Evolutionary conservation across 2,113 vertebrate species (phyloP).

Genomic region (Origma solitaria): DNA sequence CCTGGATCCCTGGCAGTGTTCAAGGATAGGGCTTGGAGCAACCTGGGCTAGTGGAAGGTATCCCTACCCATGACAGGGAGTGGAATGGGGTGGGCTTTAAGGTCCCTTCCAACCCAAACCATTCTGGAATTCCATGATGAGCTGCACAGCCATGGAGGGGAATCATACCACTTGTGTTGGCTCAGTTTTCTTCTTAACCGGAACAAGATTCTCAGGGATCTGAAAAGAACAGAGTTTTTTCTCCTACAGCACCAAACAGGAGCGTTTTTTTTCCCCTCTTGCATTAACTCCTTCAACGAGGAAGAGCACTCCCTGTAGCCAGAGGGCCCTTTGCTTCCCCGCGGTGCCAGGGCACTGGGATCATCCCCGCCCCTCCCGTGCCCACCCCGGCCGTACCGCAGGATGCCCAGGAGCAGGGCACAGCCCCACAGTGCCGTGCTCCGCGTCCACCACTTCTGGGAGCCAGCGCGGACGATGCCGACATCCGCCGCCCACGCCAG

Average conservation of each 20-base stretch:
- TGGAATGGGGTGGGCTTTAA: background rate
- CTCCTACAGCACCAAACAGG: background rate
- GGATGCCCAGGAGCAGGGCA: slow-evolving; percentile 82
- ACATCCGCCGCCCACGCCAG: slow-evolving; percentile 90
- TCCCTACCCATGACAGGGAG: background rate
- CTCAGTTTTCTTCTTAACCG: slow-evolving; percentile 46
- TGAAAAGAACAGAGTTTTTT: background rate
- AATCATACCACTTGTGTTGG: background rate
- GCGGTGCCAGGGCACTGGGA: background rate
- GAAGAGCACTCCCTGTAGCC: background rate
- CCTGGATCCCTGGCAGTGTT: background rate
- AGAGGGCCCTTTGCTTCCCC: accelerated
- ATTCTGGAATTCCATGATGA: background rate
- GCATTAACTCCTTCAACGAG: accelerated
- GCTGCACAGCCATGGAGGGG: background rate
- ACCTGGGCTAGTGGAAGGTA: background rate
- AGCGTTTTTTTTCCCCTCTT: accelerated
- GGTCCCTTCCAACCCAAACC: background rate
- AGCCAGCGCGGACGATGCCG: slow-evolving; percentile 70
- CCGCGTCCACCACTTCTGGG: slow-evolving; percentile 84
- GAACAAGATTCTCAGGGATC: slow-evolving; percentile 64
- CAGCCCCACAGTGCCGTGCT: slow-evolving; percentile 82
- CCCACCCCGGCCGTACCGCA: slow-evolving; percentile 71
- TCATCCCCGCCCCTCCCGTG: accelerated
- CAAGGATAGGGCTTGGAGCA: background rate